These are phyloP conservation scores for Ailurus styani DNA, from an alignment of 2,113 vertebrate genomes.

Conservation along the genomic window DNA sequence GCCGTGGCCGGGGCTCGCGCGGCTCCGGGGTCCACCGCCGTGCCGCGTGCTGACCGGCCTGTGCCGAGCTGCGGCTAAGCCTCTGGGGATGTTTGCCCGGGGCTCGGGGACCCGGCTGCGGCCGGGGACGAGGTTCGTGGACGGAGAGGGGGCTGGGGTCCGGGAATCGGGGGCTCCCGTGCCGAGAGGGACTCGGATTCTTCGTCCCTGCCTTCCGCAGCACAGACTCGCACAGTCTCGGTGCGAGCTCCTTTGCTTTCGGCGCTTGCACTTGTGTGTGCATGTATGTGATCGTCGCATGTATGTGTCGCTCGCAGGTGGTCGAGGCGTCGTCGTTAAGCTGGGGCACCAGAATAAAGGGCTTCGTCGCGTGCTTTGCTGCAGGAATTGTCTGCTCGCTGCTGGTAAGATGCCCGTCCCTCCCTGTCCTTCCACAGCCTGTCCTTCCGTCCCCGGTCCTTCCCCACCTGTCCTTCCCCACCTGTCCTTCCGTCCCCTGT, in stretches of 20 bases:
- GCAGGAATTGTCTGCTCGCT: conserved; percentile 81
- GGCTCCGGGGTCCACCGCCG: background rate
- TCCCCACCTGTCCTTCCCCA: no score
- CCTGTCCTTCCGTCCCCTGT: background rate
- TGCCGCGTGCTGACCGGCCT: background rate
- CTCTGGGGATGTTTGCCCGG: background rate
- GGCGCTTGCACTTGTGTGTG: background rate
- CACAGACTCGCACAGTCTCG: background rate
- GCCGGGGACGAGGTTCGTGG: background rate
- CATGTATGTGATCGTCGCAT: background rate
- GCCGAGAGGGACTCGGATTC: rapidly evolving
- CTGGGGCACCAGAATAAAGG: conserved; percentile 83
- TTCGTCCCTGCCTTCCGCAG: background rate
- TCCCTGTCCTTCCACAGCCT: background rate
- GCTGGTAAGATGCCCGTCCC: conserved; percentile 76
- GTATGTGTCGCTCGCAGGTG: no score
- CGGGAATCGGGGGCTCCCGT: background rate
- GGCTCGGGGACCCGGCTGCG: background rate
- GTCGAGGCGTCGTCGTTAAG: conserved; percentile 75
- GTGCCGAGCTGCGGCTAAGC: no score
- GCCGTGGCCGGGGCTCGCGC: background rate
- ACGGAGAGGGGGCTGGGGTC: background rate
- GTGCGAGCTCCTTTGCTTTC: background rate
- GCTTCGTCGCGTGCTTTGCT: conserved; percentile 81
- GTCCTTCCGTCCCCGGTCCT: background rate